Evolutionary conservation across 2,113 vertebrate genomes (phyloP), one percentile per base, ranked within the genome.

Genomic region (Macrotus californicus): DNA sequence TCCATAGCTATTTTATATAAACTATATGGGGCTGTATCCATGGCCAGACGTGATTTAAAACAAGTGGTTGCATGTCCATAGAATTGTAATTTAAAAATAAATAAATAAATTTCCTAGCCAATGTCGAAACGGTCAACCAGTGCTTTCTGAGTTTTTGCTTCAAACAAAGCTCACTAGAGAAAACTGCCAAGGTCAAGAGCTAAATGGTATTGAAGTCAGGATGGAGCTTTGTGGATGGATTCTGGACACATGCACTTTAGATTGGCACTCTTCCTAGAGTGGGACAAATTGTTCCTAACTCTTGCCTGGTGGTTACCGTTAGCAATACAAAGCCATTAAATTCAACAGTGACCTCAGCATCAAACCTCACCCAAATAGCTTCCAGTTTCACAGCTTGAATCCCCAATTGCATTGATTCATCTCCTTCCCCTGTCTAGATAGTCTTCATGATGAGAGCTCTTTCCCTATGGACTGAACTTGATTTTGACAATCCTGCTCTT

Each of bases 351-450:
- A 96, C 84, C 95, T 96, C 89, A 96, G 66, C 90, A 75, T 94
- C 85, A 96, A 92, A 89, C 76, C 54, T 89, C 88, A 87, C 90
- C 46, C 76, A 95, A 94, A 96, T 94, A 95, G 94, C 90, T 96
- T 95, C 88, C 82, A 92, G 77, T 96, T 95, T 95, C 96, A 94
- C 91, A 97, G 90, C 36, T 90, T 96, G 91, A 96, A 75, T 85
- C 82, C 81, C 64, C 69, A 95, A 82, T 85, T 92, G 86, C 2
- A 2, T 94, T 93, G 72, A 96, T 94, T 97, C 95, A 94, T 92
- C 66, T 94, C 81, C 36, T 72, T 91, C 16, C 64, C 46, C 70
- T 85, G 77, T 94, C 91, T 86, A 86, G 76, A 94, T 87, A 77
- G 88, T 94, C 93, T 86, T 82, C 67, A 90, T 64, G 89, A 94